phyloP scores from a whole-genome alignment of 2,113 vertebrate species.

The Ophthalmolycus amberensis region DNA sequence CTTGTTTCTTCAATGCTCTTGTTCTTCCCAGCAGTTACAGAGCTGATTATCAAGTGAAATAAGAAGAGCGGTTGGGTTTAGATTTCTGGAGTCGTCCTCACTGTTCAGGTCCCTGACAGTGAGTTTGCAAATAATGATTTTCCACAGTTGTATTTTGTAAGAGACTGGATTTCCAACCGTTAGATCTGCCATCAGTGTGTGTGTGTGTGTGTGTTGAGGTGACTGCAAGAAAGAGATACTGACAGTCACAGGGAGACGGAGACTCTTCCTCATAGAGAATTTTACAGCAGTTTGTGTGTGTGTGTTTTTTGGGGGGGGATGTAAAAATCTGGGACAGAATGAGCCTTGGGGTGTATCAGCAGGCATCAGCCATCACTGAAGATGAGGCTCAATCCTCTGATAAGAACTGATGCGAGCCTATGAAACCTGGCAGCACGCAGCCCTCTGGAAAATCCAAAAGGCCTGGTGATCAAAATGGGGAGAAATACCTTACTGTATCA shows the following conservation, averaged over 20 bases:
- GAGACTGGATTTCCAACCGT: background rate
- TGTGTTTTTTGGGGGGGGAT: conserved; percentile 18
- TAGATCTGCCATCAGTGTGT: conserved; percentile 17
- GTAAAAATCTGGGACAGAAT: conserved; percentile 71
- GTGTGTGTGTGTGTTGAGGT: conserved; percentile 5
- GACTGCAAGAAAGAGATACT: background rate
- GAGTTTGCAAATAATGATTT: conserved; percentile 2
- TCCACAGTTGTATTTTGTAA: conserved; percentile 12
- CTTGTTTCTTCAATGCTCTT: background rate
- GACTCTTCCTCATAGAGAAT: conserved; percentile 11
- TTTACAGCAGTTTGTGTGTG: conserved; percentile 38
- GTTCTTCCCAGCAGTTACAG: background rate
- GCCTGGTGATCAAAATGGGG: conserved; percentile 46
- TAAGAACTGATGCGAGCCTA: conserved; percentile 46
- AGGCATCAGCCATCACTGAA: conserved; percentile 57
- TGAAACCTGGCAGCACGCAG: conserved; percentile 53
- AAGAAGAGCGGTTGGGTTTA: background rate
- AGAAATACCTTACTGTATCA: background rate
- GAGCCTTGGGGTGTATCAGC: conserved; percentile 66
- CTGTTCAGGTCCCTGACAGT: too few species aligned
- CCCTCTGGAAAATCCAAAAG: conserved; percentile 33
- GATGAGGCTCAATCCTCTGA: conserved; percentile 66
- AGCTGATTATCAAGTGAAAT: background rate
- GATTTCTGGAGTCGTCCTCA: background rate
- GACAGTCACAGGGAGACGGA: background rate